Conservation (phyloP, 2,113 vertebrate species). For the Lophius piscatorius region DNA sequence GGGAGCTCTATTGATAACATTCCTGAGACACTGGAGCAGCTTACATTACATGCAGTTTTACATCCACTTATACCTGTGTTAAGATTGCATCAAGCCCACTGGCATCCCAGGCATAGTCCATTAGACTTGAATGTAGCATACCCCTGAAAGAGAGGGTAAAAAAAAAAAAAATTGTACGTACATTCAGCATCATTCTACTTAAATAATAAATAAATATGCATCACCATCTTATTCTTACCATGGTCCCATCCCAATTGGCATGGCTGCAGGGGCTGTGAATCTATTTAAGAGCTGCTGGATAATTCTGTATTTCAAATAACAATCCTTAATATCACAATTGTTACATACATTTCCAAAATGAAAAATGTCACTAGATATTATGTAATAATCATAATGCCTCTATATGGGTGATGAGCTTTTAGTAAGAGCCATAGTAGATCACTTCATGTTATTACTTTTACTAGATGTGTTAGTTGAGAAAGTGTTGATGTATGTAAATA, state of each 20-base stretch:
- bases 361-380: too few species aligned
- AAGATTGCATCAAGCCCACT: slow-evolving; percentile 96
- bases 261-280: slow-evolving; percentile 94
- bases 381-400: too few species aligned
- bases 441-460: too few species aligned
- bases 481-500: not conserved
- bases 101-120: slow-evolving; percentile 97
- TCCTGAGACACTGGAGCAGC: not conserved
- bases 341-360: too few species aligned
- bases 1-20: not conserved
- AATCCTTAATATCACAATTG: not conserved
- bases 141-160: slow-evolving; percentile 77
- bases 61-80: slow-evolving; percentile 85
- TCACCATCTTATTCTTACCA: slow-evolving; percentile 82
- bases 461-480: not conserved
- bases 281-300: slow-evolving; percentile 97
- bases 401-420: not conserved
- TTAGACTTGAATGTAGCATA: slow-evolving; percentile 94
- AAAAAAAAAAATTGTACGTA: not conserved
- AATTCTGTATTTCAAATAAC: slow-evolving; percentile 81
- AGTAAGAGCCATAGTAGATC: not conserved
- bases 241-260: slow-evolving; percentile 92
- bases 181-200: not conserved
- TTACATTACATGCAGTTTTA: not conserved
- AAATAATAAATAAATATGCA: not conserved